Evolutionary conservation across 2,113 vertebrate species (phyloP).

Genomic region (Ochotona curzoniae): DNA sequence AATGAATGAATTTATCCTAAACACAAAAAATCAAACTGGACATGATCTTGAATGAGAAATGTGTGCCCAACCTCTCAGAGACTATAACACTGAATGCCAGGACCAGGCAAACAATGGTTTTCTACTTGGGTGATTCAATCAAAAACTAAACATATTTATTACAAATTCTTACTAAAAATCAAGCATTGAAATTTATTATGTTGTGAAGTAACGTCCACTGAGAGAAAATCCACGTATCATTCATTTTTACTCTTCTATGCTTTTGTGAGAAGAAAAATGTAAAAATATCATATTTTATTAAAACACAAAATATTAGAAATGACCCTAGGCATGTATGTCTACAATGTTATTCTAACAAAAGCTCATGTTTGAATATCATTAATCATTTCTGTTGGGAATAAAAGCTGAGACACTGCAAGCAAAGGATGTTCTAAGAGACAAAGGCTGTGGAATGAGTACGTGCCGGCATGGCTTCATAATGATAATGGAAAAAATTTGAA

Average conservation of each 20-base stretch:
- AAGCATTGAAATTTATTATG: neutral
- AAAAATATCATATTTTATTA: slow-evolving; percentile 15
- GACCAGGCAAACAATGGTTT: neutral
- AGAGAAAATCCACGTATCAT: neutral
- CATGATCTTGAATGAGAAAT: neutral
- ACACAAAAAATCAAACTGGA: neutral
- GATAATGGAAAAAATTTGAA: neutral
- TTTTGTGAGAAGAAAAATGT: slow-evolving; percentile 18
- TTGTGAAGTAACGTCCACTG: slow-evolving; percentile 3
- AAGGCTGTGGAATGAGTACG: neutral
- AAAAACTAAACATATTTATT: slow-evolving; percentile 1
- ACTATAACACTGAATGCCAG: neutral
- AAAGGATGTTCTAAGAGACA: neutral
- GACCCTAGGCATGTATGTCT: neutral
- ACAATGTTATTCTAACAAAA: neutral
- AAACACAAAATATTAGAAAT: neutral
- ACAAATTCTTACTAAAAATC: neutral
- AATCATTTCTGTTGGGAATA: neutral
- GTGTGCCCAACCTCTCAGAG: neutral
- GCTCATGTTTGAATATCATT: neutral
- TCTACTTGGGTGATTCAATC: neutral
- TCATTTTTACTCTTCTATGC: neutral
- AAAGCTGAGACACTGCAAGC: neutral
- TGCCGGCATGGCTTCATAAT: neutral
- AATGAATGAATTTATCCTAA: neutral